Percentiles rank a stretch among this genome's conserved stretches.
Conservation (phyloP, 2,888 invertebrate species). For the Cataglyphis altisquamis region DNA sequence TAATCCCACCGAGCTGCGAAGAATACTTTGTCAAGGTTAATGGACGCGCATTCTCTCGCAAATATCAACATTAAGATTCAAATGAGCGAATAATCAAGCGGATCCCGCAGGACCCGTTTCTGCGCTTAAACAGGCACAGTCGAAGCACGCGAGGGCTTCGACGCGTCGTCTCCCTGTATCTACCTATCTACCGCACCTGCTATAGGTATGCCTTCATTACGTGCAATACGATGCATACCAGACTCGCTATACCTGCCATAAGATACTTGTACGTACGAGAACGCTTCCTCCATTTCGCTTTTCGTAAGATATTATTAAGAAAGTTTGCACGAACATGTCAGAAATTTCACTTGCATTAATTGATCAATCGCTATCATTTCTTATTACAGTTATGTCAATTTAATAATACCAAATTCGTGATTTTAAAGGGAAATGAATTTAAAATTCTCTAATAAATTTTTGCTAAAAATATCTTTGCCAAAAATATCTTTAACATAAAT, state of each 20-base stretch:
- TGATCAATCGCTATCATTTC: conserved; percentile 1
- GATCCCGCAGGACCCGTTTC: conserved; percentile 54
- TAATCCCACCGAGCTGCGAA: conserved; percentile 23
- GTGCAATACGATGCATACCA: conserved; percentile 30
- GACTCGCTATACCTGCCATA: background rate
- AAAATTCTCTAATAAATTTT: conserved; percentile 8
- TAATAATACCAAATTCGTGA: background rate
- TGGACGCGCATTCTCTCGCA: conserved; percentile 39
- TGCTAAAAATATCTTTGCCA: background rate
- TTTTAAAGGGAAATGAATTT: background rate
- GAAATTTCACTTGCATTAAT: background rate
- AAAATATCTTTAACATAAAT: background rate
- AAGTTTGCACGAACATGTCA: background rate
- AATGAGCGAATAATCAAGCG: conserved; percentile 48
- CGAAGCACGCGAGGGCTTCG: conserved; percentile 24
- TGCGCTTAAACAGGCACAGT: background rate
- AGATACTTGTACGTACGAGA: conserved; percentile 11
- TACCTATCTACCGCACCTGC: background rate
- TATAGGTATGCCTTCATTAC: conserved; percentile 28
- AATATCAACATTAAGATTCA: conserved; percentile 54
- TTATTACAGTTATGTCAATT: background rate
- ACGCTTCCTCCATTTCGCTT: background rate
- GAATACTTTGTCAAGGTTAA: conserved; percentile 49
- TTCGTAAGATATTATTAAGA: background rate
- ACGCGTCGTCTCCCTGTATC: conserved; percentile 21